phyloP scores from a whole-genome alignment of 2,888 invertebrate genomes.

The Malacosoma neustria region DNA sequence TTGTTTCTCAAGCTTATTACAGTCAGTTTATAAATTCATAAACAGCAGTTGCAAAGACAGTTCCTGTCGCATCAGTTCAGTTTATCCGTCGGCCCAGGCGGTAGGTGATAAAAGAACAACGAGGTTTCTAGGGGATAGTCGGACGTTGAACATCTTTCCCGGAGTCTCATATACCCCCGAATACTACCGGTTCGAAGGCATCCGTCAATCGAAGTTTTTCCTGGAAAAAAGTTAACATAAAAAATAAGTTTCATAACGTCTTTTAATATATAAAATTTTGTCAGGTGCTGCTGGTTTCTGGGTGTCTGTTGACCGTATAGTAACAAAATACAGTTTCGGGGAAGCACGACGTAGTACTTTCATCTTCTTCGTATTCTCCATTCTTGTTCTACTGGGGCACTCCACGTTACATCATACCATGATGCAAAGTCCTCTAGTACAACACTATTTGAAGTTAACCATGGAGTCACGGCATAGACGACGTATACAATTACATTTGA shows the following conservation, averaged over 20 bases:
- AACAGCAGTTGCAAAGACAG: too few species aligned
- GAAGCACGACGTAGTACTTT: constrained; percentile 88
- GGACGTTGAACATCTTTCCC: too few species aligned
- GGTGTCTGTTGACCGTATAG: constrained; percentile 88
- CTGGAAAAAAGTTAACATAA: too few species aligned
- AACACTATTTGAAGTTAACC: constrained; percentile 85
- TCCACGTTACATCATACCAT: constrained; percentile 86
- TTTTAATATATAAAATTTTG: not conserved
- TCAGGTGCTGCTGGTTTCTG: constrained; percentile 90
- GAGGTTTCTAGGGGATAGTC: too few species aligned
- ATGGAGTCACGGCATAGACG: constrained; percentile 82
- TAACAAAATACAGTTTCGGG: constrained; percentile 85
- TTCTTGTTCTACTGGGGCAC: constrained; percentile 83
- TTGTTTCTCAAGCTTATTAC: too few species aligned
- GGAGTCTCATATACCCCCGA: too few species aligned
- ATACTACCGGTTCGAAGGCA: too few species aligned
- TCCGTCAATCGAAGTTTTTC: too few species aligned
- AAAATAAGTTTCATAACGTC: not conserved
- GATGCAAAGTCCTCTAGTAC: constrained; percentile 86
- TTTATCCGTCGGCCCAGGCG: too few species aligned
- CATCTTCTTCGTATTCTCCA: constrained; percentile 89
- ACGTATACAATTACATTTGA: constrained; percentile 85
- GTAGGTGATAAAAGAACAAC: too few species aligned
- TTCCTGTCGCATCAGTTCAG: too few species aligned
- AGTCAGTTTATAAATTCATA: too few species aligned